phyloP scores from a whole-genome alignment of 2,797 vertebrate genomes.

The Psittacula derbiana region DNA sequence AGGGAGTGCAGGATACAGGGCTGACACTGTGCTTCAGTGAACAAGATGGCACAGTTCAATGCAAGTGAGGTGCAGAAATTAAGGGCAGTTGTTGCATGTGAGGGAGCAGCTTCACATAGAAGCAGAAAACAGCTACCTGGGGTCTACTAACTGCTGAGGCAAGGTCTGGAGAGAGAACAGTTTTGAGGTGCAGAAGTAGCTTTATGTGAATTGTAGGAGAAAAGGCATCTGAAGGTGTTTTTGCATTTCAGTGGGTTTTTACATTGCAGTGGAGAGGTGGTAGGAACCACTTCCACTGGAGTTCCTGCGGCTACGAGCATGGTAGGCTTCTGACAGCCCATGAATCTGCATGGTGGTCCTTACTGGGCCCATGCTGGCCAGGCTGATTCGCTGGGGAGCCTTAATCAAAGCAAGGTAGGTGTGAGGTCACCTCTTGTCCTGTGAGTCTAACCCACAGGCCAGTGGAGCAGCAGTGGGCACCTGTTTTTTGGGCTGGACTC shows the following conservation, averaged over 20 bases:
- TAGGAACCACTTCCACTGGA: not conserved
- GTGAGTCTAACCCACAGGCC: not conserved
- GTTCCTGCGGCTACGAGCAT: not conserved
- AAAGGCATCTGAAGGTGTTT: not conserved
- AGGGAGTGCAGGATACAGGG: not conserved
- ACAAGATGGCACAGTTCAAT: accelerated
- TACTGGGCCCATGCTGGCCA: not conserved
- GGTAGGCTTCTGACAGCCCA: not conserved
- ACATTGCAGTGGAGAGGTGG: accelerated
- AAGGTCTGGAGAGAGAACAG: not conserved
- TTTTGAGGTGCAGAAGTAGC: not conserved
- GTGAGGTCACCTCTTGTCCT: not conserved
- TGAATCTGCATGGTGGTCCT: accelerated
- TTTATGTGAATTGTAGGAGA: not conserved
- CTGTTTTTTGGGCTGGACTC: not conserved
- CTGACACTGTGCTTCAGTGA: not conserved
- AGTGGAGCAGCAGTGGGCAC: slow-evolving; percentile 4
- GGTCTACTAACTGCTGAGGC: not conserved
- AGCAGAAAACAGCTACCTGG: not conserved
- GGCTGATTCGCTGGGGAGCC: not conserved
- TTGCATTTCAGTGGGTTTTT: not conserved
- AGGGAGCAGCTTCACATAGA: not conserved
- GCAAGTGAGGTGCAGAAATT: not conserved
- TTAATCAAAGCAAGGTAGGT: not conserved
- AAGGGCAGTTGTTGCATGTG: not conserved